Percentiles rank a stretch among this genome's conserved stretches.
Conservation (phyloP, 2,113 vertebrate species). For the Halichoeres trimaculatus region DNA sequence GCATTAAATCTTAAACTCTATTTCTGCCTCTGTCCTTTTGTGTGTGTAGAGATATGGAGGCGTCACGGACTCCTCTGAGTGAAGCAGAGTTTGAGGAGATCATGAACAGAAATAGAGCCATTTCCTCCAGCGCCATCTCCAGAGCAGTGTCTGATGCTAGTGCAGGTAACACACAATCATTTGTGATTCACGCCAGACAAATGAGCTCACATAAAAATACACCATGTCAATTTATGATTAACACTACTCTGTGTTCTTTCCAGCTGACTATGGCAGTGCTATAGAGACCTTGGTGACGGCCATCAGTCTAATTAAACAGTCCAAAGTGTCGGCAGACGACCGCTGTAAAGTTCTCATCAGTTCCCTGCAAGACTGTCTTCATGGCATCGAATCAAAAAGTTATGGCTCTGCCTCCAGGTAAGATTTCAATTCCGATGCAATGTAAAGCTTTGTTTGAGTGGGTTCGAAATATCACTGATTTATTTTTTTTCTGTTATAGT, state of each 20-base stretch:
- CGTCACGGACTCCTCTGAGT: slow-evolving; percentile 93
- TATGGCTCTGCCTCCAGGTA: slow-evolving; percentile 95
- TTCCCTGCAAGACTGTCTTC: slow-evolving; percentile 98
- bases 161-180: slow-evolving; percentile 85
- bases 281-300: slow-evolving; percentile 99
- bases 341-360: slow-evolving; percentile 99
- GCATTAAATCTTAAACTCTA: not conserved
- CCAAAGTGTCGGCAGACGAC: slow-evolving; percentile 98
- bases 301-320: slow-evolving; percentile 99
- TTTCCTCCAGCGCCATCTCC: slow-evolving; percentile 98
- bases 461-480: too few species aligned
- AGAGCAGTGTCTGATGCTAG: slow-evolving; percentile 98
- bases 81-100: slow-evolving; percentile 99
- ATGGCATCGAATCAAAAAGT: slow-evolving; percentile 99
- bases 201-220: too few species aligned
- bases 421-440: not conserved
- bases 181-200: too few species aligned
- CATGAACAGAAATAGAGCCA: slow-evolving; percentile 98
- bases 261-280: slow-evolving; percentile 98
- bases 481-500: too few species aligned
- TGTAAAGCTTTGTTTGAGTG: not conserved
- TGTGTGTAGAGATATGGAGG: slow-evolving; percentile 93
- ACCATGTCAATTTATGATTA: not conserved
- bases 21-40: not conserved
- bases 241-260: not conserved